Evolutionary conservation across 2,888 invertebrate genomes (phyloP), one percentile per base, ranked within the genome.

Genomic region (Tenthredo scrophulariae): DNA sequence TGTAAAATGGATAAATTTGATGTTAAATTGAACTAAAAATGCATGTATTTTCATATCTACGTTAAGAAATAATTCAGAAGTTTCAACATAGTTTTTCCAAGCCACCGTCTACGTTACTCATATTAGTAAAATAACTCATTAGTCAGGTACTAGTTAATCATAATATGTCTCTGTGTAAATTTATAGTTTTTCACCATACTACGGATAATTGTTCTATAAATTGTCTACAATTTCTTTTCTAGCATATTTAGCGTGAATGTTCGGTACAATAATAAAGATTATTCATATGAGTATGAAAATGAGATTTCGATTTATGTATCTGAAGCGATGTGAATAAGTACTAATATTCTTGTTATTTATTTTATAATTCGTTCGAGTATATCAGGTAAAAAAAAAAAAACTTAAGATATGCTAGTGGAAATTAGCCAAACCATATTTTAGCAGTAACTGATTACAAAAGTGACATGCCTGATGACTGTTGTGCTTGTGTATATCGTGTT

Each of bases 81-180:
- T 46, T 83, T 83, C 83, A 67, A 83, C n/a, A 83, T 70, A 83
- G 43, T 67, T 40, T 46, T 70, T 83, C 70, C 83, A 65, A 83
- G 70, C 83, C 83, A 83, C 83, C 83, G 83, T 83, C 83, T 83
- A 83, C 83, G 40, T 67, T 83, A 83, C 83, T 67, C 70, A 46
- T 65, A 67, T 67, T 83, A 83, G 67, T 70, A 80, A 75, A 62
- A 33, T 62, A 80, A 80, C 80, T 80, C 80, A 80, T 80, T 80
- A 80, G 80, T 62, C 62, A 80, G 80, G 80, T 80, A 80, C 77
- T 54, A 77, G 54, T 50, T 77, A 77, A 77, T 80, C 6, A 40
- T 74, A 87, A 87, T 85, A 85, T 87, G 58, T 85, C 85, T 84
- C 65, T 84, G 70, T 84, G 83, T 84, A 46, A 26, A 82, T 84